Conservation (phyloP, 1,140 invertebrate species). For the Dinothrombium tinctorium region DNA sequence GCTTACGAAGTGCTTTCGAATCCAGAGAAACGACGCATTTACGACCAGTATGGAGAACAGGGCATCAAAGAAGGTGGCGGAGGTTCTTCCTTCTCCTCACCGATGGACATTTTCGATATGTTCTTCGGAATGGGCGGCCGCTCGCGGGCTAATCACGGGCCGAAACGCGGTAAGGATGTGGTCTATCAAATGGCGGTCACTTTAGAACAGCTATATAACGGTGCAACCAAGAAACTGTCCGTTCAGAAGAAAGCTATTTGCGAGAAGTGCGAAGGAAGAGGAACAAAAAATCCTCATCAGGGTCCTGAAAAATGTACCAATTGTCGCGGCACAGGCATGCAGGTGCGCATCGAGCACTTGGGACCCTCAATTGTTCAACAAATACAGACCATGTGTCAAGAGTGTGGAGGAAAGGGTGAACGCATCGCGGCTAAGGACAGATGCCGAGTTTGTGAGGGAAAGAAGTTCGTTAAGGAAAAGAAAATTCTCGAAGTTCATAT, state of each 20-base stretch:
- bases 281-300: conserved; percentile 17
- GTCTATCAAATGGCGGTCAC: conserved; percentile 77
- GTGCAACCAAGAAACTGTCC: conserved; percentile 73
- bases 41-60: conserved; percentile 51
- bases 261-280: conserved; percentile 73
- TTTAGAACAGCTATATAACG: conserved; percentile 91
- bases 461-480: conserved; percentile 67
- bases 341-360: conserved; percentile 70
- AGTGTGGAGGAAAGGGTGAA: conserved; percentile 72
- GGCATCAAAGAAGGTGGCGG: conserved; percentile 44
- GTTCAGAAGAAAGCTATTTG: conserved; percentile 94
- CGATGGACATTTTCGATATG: conserved; percentile 99
- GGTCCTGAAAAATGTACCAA: conserved; percentile 40
- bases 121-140: conserved; percentile 60
- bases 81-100: conserved; percentile 41
- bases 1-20: conserved; percentile 92
- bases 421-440: conserved; percentile 43
- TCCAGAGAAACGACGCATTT: conserved; percentile 30
- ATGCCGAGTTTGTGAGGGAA: conserved; percentile 75
- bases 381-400: conserved; percentile 61
- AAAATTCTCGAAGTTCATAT: conserved; percentile 95
- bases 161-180: conserved; percentile 70
- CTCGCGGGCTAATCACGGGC: conserved; percentile 27
- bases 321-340: conserved; percentile 74
- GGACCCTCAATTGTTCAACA: conserved; percentile 92